phyloP scores from a whole-genome alignment of 2,888 invertebrate genomes.

The Volucella inanis region DNA sequence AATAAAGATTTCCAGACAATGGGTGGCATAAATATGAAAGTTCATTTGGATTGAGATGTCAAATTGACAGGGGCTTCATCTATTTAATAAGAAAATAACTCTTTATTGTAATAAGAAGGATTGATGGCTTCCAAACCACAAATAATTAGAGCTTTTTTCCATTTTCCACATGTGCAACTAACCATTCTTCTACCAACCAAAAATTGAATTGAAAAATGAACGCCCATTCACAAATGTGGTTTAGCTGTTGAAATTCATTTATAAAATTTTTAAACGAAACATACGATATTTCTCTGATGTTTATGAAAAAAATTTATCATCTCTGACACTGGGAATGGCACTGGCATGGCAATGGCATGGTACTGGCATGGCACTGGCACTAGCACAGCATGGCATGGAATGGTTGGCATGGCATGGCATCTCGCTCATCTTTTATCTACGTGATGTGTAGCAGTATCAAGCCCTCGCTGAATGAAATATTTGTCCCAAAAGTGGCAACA shows the following conservation, averaged over 20 bases:
- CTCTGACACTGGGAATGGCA: neutral
- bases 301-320: conserved; percentile 53
- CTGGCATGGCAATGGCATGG: neutral
- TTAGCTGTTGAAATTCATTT: conserved; percentile 53
- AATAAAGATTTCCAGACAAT: too few species aligned
- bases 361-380: neutral
- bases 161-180: neutral
- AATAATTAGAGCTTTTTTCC: neutral
- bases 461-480: conserved; percentile 14
- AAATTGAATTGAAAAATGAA: conserved; percentile 49
- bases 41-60: too few species aligned
- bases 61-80: too few species aligned
- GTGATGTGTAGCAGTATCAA: neutral
- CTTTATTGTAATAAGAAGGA: too few species aligned
- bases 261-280: conserved; percentile 54
- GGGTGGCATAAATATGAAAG: too few species aligned
- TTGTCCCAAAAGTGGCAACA: conserved; percentile 61
- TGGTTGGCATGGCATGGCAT: too few species aligned
- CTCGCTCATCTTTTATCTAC: too few species aligned
- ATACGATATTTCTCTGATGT: conserved; percentile 39
- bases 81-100: too few species aligned
- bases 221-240: conserved; percentile 52
- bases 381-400: too few species aligned
- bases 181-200: conserved; percentile 7
- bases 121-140: too few species aligned